phyloP scores from a whole-genome alignment of 1,140 invertebrate genomes.

The Steinernema feltiae region DNA sequence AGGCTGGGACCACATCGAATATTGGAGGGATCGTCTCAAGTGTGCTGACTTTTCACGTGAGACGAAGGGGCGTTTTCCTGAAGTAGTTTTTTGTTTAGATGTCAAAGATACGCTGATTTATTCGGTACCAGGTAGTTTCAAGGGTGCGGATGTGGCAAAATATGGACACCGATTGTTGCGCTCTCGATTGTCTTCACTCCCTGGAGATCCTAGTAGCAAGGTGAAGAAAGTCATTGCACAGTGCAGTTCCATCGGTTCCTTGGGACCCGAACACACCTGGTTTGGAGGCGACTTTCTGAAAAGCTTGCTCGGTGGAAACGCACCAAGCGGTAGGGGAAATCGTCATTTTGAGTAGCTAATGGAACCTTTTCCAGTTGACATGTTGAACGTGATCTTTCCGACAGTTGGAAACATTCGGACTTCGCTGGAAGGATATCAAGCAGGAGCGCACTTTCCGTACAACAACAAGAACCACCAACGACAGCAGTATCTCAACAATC shows the following conservation, averaged over 20 bases:
- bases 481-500: constrained; percentile 73
- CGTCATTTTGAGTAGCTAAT: neutral
- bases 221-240: constrained; percentile 15
- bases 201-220: neutral
- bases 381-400: constrained; percentile 65
- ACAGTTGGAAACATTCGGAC: constrained; percentile 71
- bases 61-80: neutral
- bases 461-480: constrained; percentile 71
- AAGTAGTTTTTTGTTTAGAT: neutral
- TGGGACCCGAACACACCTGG: constrained; percentile 13
- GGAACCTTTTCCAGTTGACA: neutral
- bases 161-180: neutral
- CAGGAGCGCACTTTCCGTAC: constrained; percentile 84
- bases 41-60: neutral
- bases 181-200: neutral
- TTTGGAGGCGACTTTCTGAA: constrained; percentile 22
- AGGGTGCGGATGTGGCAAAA: neutral
- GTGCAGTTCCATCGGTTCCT: constrained; percentile 29
- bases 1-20: neutral
- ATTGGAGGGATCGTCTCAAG: neutral
- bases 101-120: neutral
- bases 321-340: neutral
- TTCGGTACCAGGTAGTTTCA: neutral
- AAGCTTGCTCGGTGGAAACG: constrained; percentile 9
- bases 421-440: constrained; percentile 75